A percentile compares a stretch with the other conserved stretches of the same genome.
Evolutionary conservation across 2,797 vertebrate species (phyloP).

Genomic region (Tarsius wallacei): DNA sequence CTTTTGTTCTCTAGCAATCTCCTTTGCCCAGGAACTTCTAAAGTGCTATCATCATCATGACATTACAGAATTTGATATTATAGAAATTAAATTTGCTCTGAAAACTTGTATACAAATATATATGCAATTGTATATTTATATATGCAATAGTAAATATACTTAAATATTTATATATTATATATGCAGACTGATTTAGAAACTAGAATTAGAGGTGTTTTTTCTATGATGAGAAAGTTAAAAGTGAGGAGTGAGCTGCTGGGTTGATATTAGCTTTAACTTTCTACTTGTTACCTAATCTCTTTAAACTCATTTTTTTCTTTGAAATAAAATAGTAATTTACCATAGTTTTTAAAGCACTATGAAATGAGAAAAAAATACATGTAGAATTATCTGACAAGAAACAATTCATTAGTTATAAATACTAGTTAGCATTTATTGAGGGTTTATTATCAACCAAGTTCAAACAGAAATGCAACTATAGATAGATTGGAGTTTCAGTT

Average conservation of each 20-base stretch:
- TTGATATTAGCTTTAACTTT: neutral
- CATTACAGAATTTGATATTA: neutral
- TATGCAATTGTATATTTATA: neutral
- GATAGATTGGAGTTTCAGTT: neutral
- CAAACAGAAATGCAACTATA: neutral
- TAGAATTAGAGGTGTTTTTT: neutral
- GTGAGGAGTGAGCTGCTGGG: neutral
- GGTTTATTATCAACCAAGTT: neutral
- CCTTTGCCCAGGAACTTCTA: neutral
- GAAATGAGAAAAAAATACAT: neutral
- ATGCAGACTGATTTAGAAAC: neutral
- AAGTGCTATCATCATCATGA: neutral
- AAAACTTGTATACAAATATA: neutral
- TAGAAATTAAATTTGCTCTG: neutral
- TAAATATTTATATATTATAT: neutral
- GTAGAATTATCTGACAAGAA: neutral
- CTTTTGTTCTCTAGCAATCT: neutral
- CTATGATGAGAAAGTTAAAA: neutral
- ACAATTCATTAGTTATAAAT: neutral
- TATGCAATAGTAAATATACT: too few relatives aligned
- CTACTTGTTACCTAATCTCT: neutral
- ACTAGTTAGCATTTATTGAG: neutral
- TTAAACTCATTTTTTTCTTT: constrained; percentile 8
- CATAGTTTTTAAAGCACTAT: neutral
- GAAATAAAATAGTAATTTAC: neutral